Percentiles rank a stretch among this genome's conserved stretches.
Conservation (phyloP, 2,113 vertebrate genomes). For the Trogon melanurus region DNA sequence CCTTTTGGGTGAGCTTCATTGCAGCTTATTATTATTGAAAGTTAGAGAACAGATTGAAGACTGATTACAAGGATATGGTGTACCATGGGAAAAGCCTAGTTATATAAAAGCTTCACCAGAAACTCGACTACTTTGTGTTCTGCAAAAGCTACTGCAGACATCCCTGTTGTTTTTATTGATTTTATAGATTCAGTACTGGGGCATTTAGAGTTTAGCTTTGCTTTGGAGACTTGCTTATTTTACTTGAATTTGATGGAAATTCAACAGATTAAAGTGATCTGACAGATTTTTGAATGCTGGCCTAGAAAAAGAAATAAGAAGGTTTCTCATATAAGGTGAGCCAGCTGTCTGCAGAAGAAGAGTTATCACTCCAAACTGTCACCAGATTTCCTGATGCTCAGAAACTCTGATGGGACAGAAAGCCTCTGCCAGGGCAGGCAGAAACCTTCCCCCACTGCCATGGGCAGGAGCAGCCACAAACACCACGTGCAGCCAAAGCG, state of each 20-base stretch:
- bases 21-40: conserved; percentile 18
- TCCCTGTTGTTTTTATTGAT: conserved; percentile 36
- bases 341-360: conserved; percentile 38
- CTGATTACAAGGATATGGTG: conserved; percentile 6
- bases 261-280: conserved; percentile 25
- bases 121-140: background rate
- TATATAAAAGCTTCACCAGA: conserved; percentile 28
- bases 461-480: background rate
- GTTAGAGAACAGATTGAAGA: conserved; percentile 31
- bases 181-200: conserved; percentile 26
- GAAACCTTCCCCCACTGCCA: background rate
- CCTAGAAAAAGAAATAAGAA: conserved; percentile 28
- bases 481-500: accelerated
- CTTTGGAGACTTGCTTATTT: conserved; percentile 20
- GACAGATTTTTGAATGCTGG: conserved; percentile 31
- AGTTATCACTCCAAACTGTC: conserved; percentile 5
- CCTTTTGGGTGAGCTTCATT: background rate
- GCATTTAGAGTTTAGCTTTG: conserved; percentile 24
- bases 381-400: background rate
- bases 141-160: conserved; percentile 10
- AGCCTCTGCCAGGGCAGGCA: background rate
- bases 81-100: background rate
- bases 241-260: conserved; percentile 25
- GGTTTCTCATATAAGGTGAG: conserved; percentile 40
- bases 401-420: background rate